Evolutionary conservation across 2,113 vertebrate species (phyloP), one percentile per base, ranked within the genome.

Genomic region (Notechis scutatus): DNA sequence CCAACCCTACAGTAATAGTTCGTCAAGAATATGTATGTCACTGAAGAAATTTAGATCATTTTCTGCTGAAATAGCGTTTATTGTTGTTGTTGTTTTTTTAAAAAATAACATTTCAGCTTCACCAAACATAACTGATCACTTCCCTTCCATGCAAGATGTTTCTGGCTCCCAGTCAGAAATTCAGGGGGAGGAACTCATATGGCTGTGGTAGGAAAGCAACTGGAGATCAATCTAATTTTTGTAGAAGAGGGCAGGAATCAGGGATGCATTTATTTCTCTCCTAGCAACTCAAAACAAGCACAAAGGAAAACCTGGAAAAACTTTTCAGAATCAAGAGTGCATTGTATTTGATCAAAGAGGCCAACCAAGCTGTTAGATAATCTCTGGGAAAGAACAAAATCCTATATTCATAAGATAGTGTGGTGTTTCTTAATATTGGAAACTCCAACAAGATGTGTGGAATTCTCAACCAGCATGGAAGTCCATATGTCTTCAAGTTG

Each of bases 181-280:
- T 88, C 50, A 57, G 21, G 18, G 64, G 61, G 52, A 26, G 1
- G 5, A 39, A 29, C 3, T 39, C 55, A 86, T 59, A 90, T 85
- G 88, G 55, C 29, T 45, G 7, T 24, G 2, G 39, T 47, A 47
- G 54, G 23, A 85, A 47, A 29, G 6, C 20, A 23, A 74, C 50
- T 74, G 59, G 15, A 55, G 50, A 61, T 56, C 54, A 50, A 29
- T 7, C 24, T n/a, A 52, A 2, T 26, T 86, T 50, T 64, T 64
- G 7, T 15, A 15, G 14, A 14, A 12, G n/a, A 34, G 29, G 7
- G 26, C 1, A 42, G 12, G 56, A 52, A 90, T 52, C 21, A 59
- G 20, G 45, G 7, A 26, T 89, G 29, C 42, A 57, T 89, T 92
- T 89, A 90, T 93, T 92, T 45, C 11, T 92, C 42, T 92, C 54